Base-by-base conservation (phyloP, 2,113 vertebrate species). In the Calonectris borealis region DNA sequence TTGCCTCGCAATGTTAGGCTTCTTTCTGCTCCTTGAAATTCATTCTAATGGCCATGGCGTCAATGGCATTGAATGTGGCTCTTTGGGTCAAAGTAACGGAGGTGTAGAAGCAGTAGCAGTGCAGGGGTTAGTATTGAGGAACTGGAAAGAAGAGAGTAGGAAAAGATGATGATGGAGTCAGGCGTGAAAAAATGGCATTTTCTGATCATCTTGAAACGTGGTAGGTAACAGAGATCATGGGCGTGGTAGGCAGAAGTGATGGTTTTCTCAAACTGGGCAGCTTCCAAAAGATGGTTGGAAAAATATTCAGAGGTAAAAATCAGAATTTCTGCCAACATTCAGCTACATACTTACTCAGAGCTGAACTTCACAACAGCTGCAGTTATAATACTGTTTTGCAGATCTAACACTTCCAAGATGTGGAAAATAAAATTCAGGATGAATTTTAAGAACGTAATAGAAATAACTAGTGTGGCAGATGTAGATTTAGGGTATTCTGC, bases 391-490 rank as follows among this genome's bases (percentile, higher is more conserved):
- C 78, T 34, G 34, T 32, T 93, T 87, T 83, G 58, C 93, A 89
- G 66, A 92, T 88, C 92, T 90, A 85, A 83, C 84, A 69, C 86
- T 97, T 83, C 81, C 84, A 93, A 92, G 91, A 94, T 85, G 88
- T 80, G 83, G 94, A 95, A 94, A 95, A 94, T 94, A 94, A 76
- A 94, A 95, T 83, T 94, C 49, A 24, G 82, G 83, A 51, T 85
- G 79, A 95, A 87, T 96, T 91, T 92, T 87, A 92, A 92, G 92
- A 90, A 87, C 0, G 4, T 66, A 79, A 40, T 65, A 92, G 91
- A 90, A 96, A 82, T 93, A 92, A 85, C 83, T 80, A 54, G 91
- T 4, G 12, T 72, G 88, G 73, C 96, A 96, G 94, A 94, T 96
- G 96, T n/a, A 96, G 95, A 89, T 80, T 91, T 77, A 62, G 89